A percentile compares a stretch with the other conserved stretches of the same genome.
phyloP scores from a whole-genome alignment of 2,113 vertebrate species.

The Circaetus cinerascens region DNA sequence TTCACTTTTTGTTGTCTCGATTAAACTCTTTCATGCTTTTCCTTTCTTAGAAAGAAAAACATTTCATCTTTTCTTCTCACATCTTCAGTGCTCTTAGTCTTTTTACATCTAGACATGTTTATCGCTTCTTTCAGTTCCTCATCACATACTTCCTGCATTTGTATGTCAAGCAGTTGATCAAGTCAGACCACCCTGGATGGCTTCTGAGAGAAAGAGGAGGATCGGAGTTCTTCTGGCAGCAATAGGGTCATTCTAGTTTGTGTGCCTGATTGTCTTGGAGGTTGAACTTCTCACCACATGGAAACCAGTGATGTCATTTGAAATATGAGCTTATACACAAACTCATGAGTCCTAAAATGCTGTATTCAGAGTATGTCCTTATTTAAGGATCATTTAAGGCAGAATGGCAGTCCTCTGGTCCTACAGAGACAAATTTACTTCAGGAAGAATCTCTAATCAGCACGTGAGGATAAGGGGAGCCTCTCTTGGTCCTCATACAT shows the following conservation, averaged over 20 bases:
- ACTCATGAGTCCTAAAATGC: background rate
- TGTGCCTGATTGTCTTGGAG: background rate
- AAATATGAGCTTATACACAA: background rate
- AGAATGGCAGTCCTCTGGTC: background rate
- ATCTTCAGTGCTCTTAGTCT: background rate
- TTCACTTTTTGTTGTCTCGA: background rate
- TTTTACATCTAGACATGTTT: background rate
- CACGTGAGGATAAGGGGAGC: fast-evolving
- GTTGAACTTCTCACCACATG: background rate
- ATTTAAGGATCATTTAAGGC: background rate
- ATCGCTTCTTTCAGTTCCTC: background rate
- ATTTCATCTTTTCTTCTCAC: background rate
- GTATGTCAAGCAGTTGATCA: background rate
- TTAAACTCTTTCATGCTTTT: background rate
- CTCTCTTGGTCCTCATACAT: background rate
- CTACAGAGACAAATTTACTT: background rate
- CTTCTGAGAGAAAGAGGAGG: background rate
- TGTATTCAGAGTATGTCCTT: background rate
- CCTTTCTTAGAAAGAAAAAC: background rate
- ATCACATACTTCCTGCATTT: background rate
- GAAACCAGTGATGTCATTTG: background rate
- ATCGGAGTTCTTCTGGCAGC: background rate
- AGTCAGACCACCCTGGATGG: background rate
- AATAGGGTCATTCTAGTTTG: background rate
- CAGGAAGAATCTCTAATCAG: background rate